Evolutionary conservation across 2,888 invertebrate species (phyloP), one percentile per base, ranked within the genome.

Genomic region (Pristionchus arcanus): DNA sequence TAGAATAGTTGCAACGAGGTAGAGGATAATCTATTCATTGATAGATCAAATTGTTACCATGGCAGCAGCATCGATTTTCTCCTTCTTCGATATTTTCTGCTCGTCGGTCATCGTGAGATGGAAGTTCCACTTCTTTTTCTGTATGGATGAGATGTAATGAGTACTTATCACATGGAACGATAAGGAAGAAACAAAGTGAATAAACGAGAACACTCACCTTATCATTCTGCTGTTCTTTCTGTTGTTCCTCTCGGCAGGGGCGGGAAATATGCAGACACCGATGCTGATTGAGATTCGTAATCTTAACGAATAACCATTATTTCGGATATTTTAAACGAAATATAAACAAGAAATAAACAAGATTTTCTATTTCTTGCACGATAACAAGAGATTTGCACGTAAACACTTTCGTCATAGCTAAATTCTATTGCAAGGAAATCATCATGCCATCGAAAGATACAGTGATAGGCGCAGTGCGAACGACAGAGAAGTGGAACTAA

Each of bases 101-200:
- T 93, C 94, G 15, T 92, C 92, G 2, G 92, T 92, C 94, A 94
- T 94, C 66, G 92, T 92, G 86, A 94, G 87, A 37, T 91, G 93
- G 63, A 93, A 92, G 15, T 89, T 87, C 91, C 92, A 92, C 66
- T 85, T 85, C 81, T 81, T 81, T 53, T 81, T 81, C 81, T 81
- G 81, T 28, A 16, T 25, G 74, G 19, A 74, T 37, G 31, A 74
- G 37, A 74, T 74, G 74, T 34, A 74, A 37, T 37, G 37, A 74
- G 34, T 21, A 74, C 74, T 74, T 42, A 74, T 53, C 28, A 53
- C 5, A 25, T n/a, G 49, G 49, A 31, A 53, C 55, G 83, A 83
- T 83, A 55, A 83, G 83, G 28, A 53, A 55, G 49, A 53, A 37
- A 74, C 42, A 83, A 53, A 83, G 53, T n/a, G 66, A 74, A 7